phyloP scores from a whole-genome alignment of 1,140 invertebrate species.

The Drosophila gunungcola region DNA sequence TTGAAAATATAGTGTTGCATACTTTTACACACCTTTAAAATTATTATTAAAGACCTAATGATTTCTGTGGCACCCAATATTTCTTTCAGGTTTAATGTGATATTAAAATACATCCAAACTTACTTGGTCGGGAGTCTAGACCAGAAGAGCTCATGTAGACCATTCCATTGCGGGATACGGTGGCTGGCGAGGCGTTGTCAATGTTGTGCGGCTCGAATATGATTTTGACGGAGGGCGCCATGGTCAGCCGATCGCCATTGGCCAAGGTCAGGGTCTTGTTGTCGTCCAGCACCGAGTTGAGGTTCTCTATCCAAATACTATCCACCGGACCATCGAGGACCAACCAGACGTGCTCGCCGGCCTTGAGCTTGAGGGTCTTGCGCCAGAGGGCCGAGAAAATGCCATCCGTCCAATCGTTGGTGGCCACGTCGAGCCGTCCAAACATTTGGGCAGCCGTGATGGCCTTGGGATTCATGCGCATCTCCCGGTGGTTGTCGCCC shows the following conservation, averaged over 20 bases:
- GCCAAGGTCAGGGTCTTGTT: constrained; percentile 97
- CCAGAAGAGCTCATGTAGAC: constrained; percentile 99
- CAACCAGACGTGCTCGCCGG: constrained; percentile 95
- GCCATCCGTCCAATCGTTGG: constrained; percentile 99
- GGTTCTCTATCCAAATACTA: constrained; percentile 98
- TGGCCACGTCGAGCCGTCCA: constrained; percentile 96
- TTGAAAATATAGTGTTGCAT: too few relatives aligned
- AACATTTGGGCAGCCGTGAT: constrained; percentile 99
- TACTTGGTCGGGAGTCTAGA: constrained; percentile 94
- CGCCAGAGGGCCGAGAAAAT: constrained; percentile 98
- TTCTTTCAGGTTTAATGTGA: too few relatives aligned
- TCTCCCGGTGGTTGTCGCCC: constrained; percentile 94
- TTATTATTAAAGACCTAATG: too few relatives aligned
- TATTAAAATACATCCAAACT: background rate
- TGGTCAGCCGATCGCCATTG: constrained; percentile 96
- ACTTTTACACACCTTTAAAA: too few relatives aligned
- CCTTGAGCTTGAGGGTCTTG: constrained; percentile 95
- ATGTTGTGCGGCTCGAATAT: constrained; percentile 99
- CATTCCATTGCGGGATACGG: constrained; percentile 98
- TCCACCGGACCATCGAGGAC: constrained; percentile 98
- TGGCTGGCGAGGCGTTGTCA: constrained; percentile 98
- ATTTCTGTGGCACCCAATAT: too few relatives aligned
- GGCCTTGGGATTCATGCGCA: constrained; percentile 99
- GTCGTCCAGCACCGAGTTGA: constrained; percentile 98
- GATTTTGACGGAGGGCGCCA: constrained; percentile 96